Evolutionary conservation across 2,113 vertebrate genomes (phyloP), one percentile per base, ranked within the genome.

Genomic region (Serranochromis macrocephalus): DNA sequence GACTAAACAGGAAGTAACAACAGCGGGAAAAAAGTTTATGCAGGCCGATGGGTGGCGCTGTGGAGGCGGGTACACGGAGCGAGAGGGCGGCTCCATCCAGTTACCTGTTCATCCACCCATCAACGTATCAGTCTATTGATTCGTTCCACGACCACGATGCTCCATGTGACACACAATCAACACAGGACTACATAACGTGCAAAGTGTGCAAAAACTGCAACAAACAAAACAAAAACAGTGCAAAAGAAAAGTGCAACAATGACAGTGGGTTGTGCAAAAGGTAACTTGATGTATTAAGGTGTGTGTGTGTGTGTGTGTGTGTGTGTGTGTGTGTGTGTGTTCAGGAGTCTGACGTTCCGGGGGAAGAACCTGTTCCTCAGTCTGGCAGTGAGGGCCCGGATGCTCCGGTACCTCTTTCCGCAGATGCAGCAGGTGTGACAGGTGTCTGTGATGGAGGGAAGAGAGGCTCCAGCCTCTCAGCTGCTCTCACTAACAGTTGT

Each of bases 1-100:
- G 29, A 85, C 87, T 14, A 92, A 93, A 91, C 93, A 94, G 93
- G 93, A 94, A 94, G 93, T 93, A 68, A 88, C 47, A 17, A 29
- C 42, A 47, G 26, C 51, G 26, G 47, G 40, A 7, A 47, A 29
- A 90, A 92, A 94, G 81, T 92, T 93, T 90, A 6, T 8, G 9
- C 2, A 7, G 63, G 9, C 68, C 84, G 78, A 26, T 29, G 24
- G 88, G 51, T 85, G 93, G 92, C 90, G 93, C 94, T 93, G 88
- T 40, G 36, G 91, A 87, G 88, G 31, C 57, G 33, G 47, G 19
- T 29, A 36, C 16, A 36, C 53, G 40, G 13, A 42, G 12, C 7
- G 5, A 13, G 31, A 14, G 36, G 68, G 38, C 21, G 38, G 13
- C 24, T 21, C 36, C 51, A 5, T 75, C 36, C 21, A 21, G 6